Conservation (phyloP, 2,797 vertebrate genomes). For the Amniataba percoides region DNA sequence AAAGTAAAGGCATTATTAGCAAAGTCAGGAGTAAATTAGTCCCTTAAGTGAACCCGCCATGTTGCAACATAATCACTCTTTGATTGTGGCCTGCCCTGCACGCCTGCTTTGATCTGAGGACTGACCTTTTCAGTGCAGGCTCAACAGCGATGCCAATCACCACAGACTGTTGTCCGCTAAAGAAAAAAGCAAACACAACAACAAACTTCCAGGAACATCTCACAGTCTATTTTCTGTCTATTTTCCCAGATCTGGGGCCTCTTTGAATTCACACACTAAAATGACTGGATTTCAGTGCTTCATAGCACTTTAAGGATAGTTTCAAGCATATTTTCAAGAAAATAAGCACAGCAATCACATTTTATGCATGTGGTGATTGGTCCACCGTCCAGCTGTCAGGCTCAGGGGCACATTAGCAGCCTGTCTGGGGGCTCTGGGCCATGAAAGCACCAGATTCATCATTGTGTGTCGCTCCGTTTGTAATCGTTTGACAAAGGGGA, state of each 20-base stretch:
- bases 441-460: neutral
- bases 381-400: neutral
- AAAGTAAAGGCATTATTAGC: neutral
- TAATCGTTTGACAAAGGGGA: neutral
- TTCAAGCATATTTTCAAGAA: no score
- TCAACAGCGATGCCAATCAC: neutral
- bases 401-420: neutral
- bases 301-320: neutral
- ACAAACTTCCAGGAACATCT: neutral
- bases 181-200: neutral
- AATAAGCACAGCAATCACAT: neutral
- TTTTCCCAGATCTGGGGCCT: slow-evolving; percentile 1
- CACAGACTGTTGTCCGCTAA: neutral
- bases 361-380: neutral
- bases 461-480: neutral
- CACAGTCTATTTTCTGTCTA: neutral
- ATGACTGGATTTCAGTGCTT: neutral
- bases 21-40: slow-evolving; percentile 4
- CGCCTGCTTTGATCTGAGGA: slow-evolving; percentile 25
- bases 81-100: neutral
- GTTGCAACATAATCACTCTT: neutral
- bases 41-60: neutral
- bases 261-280: slow-evolving; percentile 1
- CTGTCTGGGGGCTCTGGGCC: no score
- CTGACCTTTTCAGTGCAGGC: slow-evolving; percentile 39